These are phyloP conservation scores for Leuciscus waleckii DNA, from an alignment of 2,797 vertebrate genomes.

Conservation along the genomic window DNA sequence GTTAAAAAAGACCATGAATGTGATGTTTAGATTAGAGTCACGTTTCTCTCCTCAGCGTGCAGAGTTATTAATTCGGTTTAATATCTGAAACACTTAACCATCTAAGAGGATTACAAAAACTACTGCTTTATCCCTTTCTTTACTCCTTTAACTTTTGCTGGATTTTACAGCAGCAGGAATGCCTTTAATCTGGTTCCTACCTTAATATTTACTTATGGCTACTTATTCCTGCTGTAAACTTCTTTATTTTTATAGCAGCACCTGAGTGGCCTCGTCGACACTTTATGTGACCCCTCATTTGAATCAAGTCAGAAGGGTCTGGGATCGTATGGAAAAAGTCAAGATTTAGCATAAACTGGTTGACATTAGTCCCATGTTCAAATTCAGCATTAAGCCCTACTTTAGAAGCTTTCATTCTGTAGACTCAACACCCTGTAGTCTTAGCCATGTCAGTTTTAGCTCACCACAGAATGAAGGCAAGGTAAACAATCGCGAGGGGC, in stretches of 20 bases:
- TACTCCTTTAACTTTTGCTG: constrained; percentile 12
- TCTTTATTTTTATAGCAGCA: constrained; percentile 23
- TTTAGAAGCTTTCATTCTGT: not conserved
- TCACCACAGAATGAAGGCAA: not conserved
- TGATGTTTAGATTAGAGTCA: constrained; percentile 52
- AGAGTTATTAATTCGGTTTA: constrained; percentile 27
- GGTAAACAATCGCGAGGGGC: not conserved
- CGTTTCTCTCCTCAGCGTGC: constrained; percentile 34
- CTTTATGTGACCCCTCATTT: constrained; percentile 9
- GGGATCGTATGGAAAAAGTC: not conserved
- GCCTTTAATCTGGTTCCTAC: constrained; percentile 49
- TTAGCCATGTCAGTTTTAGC: not conserved
- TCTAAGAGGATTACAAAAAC: constrained; percentile 58
- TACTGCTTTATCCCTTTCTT: constrained; percentile 38
- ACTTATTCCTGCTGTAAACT: not conserved
- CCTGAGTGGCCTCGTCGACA: not conserved
- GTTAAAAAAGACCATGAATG: constrained; percentile 17
- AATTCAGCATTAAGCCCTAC: constrained; percentile 16
- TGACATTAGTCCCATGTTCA: not conserved
- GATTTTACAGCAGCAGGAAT: constrained; percentile 56
- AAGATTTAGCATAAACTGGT: not conserved
- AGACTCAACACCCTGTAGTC: not conserved
- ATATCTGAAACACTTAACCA: constrained; percentile 51
- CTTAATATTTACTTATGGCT: constrained; percentile 26
- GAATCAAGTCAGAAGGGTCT: not conserved